Conservation (phyloP, 1,140 invertebrate species). For the Homarus americanus region DNA sequence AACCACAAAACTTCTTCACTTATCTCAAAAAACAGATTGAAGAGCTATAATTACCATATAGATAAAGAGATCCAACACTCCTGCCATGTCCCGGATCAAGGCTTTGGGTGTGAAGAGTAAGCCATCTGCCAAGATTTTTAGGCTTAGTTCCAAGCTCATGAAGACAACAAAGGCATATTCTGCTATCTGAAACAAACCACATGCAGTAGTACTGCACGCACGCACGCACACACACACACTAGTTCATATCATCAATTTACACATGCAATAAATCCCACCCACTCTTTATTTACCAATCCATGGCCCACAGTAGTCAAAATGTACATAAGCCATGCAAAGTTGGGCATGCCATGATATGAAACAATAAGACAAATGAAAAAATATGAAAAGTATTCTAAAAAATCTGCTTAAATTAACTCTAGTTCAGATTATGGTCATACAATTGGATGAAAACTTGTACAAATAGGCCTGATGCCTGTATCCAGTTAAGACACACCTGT, state of each 20-base stretch:
- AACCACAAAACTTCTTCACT: too few species aligned
- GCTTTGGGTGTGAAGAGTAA: slow-evolving; percentile 99
- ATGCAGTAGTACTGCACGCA: too few species aligned
- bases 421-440: too few species aligned
- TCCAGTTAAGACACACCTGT: too few species aligned
- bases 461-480: too few species aligned
- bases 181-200: slow-evolving; percentile 86
- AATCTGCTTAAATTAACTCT: too few species aligned
- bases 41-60: slow-evolving; percentile 90
- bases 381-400: background rate
- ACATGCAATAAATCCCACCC: too few species aligned
- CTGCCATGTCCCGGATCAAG: slow-evolving; percentile 97
- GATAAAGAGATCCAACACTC: slow-evolving; percentile 97
- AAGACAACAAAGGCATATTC: slow-evolving; percentile 99
- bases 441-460: too few species aligned
- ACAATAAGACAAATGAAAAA: slow-evolving; percentile 20
- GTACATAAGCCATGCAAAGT: background rate
- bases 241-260: slow-evolving; percentile 1
- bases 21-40: background rate
- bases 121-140: slow-evolving; percentile 98
- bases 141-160: slow-evolving; percentile 96
- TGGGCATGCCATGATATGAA: background rate
- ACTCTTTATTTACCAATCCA: too few species aligned
- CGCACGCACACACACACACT: too few species aligned
- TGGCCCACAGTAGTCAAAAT: too few species aligned